Conservation (phyloP, 2,888 invertebrate species). For the Trichopria drosophilae region DNA sequence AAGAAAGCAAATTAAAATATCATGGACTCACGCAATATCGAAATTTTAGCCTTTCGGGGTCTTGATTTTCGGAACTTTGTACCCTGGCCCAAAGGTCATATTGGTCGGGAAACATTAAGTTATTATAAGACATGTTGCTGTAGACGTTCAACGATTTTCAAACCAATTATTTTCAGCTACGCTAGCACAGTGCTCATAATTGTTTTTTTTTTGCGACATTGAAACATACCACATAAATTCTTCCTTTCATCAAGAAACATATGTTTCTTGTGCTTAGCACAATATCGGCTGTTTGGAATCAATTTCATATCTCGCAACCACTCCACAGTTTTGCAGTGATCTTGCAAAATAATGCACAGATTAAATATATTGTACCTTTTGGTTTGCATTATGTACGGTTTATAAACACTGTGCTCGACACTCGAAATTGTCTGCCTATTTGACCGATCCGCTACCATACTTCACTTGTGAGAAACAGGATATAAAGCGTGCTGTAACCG, state of each 20-base stretch:
- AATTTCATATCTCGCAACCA: conserved; percentile 21
- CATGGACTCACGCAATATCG: no score
- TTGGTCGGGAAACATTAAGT: conserved; percentile 16
- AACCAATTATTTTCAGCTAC: no score
- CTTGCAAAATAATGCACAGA: conserved; percentile 14
- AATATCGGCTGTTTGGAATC: conserved; percentile 17
- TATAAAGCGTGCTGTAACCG: no score
- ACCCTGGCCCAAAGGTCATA: no score
- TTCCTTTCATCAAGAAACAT: conserved; percentile 13
- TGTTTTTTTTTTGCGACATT: conserved; percentile 19
- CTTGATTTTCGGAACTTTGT: no score
- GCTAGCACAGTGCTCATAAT: conserved; percentile 10
- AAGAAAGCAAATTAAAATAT: no score
- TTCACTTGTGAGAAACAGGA: no score
- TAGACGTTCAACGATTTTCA: conserved; percentile 10
- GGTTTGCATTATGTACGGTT: no score
- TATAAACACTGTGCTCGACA: no score
- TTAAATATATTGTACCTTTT: conserved; percentile 17
- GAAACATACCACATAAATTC: conserved; percentile 14
- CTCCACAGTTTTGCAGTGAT: conserved; percentile 15
- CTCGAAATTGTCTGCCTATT: no score
- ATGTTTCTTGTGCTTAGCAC: conserved; percentile 19
- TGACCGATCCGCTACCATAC: no score
- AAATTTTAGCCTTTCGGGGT: no score
- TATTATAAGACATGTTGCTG: conserved; percentile 11